These are phyloP conservation scores for Anoura caudifer DNA, from an alignment of 2,113 vertebrate species.

Conservation along the genomic window DNA sequence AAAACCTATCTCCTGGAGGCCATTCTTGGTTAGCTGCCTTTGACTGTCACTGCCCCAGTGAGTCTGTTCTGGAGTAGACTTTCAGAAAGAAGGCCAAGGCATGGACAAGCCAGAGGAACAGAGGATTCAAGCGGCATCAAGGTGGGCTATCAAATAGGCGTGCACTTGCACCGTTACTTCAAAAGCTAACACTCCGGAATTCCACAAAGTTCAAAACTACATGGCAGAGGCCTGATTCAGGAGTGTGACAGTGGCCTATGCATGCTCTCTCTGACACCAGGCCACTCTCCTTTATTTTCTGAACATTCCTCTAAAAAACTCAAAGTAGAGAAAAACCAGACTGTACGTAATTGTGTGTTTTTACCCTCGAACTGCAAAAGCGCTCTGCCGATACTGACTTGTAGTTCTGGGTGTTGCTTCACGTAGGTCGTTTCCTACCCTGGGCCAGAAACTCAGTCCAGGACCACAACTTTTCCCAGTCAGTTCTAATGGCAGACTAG, in stretches of 20 bases:
- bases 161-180: neutral
- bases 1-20: neutral
- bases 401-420: neutral
- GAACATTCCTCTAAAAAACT: slow-evolving; percentile 7
- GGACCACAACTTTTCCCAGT: neutral
- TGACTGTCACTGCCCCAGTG: neutral
- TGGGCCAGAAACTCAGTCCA: neutral
- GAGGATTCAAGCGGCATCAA: neutral
- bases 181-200: neutral
- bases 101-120: neutral
- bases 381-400: neutral
- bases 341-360: neutral
- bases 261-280: neutral
- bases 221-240: neutral
- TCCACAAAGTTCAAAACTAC: neutral
- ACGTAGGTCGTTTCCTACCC: neutral
- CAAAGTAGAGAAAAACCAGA: neutral
- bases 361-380: neutral
- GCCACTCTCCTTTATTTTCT: neutral
- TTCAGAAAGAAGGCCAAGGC: neutral
- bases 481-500: neutral
- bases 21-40: neutral
- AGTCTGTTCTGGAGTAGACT: neutral
- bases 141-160: neutral
- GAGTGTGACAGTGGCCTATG: neutral